Evolutionary conservation across 2,888 invertebrate genomes (phyloP).

Genomic region (Incurvaria masculella): DNA sequence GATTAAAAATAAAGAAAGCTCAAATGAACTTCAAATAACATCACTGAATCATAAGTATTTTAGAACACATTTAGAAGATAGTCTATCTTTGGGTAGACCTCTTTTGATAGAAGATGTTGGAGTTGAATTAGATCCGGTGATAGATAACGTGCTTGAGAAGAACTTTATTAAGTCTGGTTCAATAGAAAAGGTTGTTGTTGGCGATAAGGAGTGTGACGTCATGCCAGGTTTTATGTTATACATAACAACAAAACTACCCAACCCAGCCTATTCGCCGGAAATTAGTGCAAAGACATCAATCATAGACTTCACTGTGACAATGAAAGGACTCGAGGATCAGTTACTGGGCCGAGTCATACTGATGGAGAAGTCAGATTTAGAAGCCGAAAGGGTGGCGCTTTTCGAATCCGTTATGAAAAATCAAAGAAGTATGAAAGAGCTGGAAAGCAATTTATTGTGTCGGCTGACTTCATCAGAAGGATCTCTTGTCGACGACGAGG

Average conservation of each 20-base stretch:
- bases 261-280: constrained; percentile 96
- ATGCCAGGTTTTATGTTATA: constrained; percentile 95
- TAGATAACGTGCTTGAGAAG: constrained; percentile 95
- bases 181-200: constrained; percentile 90
- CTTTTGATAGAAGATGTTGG: constrained; percentile 93
- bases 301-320: constrained; percentile 97
- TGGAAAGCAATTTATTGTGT: constrained; percentile 88
- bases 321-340: constrained; percentile 95
- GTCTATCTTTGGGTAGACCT: constrained; percentile 82
- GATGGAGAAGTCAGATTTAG: constrained; percentile 95
- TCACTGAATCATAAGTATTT: constrained; percentile 97
- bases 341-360: constrained; percentile 88
- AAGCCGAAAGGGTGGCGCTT: constrained; percentile 88
- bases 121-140: constrained; percentile 91
- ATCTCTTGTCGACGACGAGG: constrained; percentile 94
- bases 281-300: constrained; percentile 95
- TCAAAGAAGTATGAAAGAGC: constrained; percentile 92
- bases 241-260: constrained; percentile 93
- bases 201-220: constrained; percentile 96
- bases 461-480: constrained; percentile 93
- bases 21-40: constrained; percentile 90
- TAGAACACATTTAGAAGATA: constrained; percentile 85
- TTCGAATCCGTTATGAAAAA: constrained; percentile 97
- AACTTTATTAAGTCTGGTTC: constrained; percentile 97
- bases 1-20: constrained; percentile 91